Evolutionary conservation across 2,113 vertebrate genomes (phyloP).

Genomic region (Carettochelys insculpta): DNA sequence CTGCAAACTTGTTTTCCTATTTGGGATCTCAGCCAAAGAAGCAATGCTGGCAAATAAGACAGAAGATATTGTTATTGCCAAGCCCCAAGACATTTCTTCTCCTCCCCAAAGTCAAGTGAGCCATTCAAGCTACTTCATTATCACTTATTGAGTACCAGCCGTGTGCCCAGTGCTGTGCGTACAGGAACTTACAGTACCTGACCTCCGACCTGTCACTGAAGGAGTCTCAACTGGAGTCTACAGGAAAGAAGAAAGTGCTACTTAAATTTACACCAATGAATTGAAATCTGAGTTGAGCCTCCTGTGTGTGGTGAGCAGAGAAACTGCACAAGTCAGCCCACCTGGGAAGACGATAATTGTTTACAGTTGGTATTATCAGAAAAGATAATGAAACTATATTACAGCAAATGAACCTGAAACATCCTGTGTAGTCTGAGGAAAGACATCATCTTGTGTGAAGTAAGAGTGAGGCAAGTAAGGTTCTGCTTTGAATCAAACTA

Average conservation of each 20-base stretch:
- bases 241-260: not conserved
- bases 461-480: not conserved
- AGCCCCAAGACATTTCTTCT: not conserved
- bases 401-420: not conserved
- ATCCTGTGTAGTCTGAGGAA: not conserved
- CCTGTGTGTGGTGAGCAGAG: not conserved
- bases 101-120: not conserved
- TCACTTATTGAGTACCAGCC: not conserved
- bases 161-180: not conserved
- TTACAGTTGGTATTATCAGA: not conserved
- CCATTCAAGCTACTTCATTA: not conserved
- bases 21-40: not conserved
- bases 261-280: not conserved
- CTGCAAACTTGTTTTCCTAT: not conserved
- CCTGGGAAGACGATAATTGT: conserved; percentile 6
- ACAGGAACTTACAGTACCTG: not conserved
- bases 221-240: not conserved
- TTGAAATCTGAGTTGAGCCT: not conserved
- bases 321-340: not conserved
- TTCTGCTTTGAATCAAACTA: not conserved
- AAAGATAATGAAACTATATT: not conserved
- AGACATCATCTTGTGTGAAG: not conserved
- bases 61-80: not conserved
- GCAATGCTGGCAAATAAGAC: not conserved
- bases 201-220: not conserved